Conservation (phyloP, 64 coral and sea anemone species). For the Actinia equina region DNA sequence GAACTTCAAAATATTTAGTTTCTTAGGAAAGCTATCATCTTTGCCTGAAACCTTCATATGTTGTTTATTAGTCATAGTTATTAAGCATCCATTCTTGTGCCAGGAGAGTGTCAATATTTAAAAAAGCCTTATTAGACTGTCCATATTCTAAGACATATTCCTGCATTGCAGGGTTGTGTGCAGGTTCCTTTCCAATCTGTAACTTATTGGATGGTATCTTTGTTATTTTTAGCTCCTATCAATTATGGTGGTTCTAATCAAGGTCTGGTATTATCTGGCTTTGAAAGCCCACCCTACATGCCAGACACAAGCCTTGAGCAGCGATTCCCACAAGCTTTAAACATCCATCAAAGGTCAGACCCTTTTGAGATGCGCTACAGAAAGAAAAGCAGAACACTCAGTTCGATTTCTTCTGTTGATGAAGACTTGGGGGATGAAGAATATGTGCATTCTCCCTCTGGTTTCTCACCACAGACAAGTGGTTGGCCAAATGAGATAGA, state of each 20-base stretch:
- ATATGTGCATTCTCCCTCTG: slow-evolving; percentile 83
- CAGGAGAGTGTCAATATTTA: too few species aligned
- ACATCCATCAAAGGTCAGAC: slow-evolving; percentile 67
- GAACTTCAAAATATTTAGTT: too few species aligned
- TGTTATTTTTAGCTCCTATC: slow-evolving; percentile 64
- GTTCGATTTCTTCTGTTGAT: slow-evolving; percentile 79
- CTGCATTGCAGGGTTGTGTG: too few species aligned
- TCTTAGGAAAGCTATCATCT: too few species aligned
- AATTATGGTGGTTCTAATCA: slow-evolving; percentile 60
- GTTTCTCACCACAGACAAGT: slow-evolving; percentile 74
- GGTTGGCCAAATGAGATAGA: slow-evolving; percentile 88
- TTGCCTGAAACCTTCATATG: too few species aligned
- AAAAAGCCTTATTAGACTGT: too few species aligned
- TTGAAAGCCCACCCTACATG: slow-evolving; percentile 69
- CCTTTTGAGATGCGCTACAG: slow-evolving; percentile 71
- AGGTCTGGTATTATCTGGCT: slow-evolving; percentile 59
- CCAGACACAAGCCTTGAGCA: slow-evolving; percentile 69
- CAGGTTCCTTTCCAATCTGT: too few species aligned
- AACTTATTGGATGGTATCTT: not conserved
- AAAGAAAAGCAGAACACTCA: slow-evolving; percentile 75
- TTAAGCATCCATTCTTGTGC: too few species aligned
- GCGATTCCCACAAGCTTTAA: slow-evolving; percentile 71
- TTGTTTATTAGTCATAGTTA: too few species aligned
- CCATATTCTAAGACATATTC: too few species aligned
- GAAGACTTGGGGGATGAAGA: slow-evolving; percentile 85